Percentiles rank a stretch among this genome's conserved stretches.
These are phyloP conservation scores for Lissonota sp. DNA, from an alignment of 2,888 invertebrate genomes.

Conservation along the genomic window DNA sequence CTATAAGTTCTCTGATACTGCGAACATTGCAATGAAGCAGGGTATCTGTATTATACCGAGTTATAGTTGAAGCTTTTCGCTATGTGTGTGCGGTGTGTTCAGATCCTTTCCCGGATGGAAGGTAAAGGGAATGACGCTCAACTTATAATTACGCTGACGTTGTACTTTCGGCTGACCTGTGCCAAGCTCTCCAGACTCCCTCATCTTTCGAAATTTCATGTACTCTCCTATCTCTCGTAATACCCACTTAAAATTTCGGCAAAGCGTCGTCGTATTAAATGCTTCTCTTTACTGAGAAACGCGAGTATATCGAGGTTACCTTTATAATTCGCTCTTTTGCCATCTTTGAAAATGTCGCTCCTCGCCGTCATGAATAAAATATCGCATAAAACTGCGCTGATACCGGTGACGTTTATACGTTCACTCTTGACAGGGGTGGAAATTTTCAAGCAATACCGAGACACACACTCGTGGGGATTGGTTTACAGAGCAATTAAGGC, in stretches of 20 bases:
- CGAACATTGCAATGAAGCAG: neutral
- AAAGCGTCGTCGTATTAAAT: slow-evolving; percentile 25
- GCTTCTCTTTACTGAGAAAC: neutral
- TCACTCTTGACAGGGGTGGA: too few species aligned
- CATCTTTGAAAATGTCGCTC: slow-evolving; percentile 9
- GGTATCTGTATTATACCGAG: slow-evolving; percentile 2
- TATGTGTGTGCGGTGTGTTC: neutral
- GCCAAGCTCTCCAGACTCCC: slow-evolving; percentile 7
- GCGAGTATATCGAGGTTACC: neutral
- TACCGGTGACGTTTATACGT: neutral
- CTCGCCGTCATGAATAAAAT: slow-evolving; percentile 43
- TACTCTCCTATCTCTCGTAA: slow-evolving; percentile 11
- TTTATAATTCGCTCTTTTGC: neutral
- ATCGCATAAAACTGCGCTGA: slow-evolving; percentile 18
- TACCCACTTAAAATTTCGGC: slow-evolving; percentile 40
- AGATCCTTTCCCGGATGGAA: neutral
- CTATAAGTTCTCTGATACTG: neutral
- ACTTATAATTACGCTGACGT: slow-evolving; percentile 49
- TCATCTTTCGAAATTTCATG: neutral
- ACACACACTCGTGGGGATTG: too few species aligned
- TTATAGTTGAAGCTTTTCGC: slow-evolving; percentile 9
- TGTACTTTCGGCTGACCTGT: slow-evolving; percentile 45
- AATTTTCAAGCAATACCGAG: too few species aligned
- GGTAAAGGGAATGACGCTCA: slow-evolving; percentile 34
- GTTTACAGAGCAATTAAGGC: too few species aligned